Evolutionary conservation across 2,113 vertebrate species (phyloP).

Genomic region (Sapajus apella): DNA sequence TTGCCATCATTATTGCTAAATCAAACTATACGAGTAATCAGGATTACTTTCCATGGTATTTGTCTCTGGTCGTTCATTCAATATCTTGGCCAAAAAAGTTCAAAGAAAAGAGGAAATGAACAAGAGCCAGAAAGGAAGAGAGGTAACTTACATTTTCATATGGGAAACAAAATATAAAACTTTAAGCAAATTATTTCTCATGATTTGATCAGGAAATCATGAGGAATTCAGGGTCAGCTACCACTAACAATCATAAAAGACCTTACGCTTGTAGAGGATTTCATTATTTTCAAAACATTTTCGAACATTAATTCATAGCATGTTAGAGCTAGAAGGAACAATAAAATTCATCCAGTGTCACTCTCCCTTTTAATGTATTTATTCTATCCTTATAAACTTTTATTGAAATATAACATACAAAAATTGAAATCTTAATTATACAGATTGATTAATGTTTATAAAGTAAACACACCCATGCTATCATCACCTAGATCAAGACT

Average conservation of each 20-base stretch:
- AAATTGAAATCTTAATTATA: background rate
- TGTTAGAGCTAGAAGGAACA: background rate
- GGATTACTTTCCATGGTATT: background rate
- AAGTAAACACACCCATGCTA: background rate
- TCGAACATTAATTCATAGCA: background rate
- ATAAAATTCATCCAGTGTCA: background rate
- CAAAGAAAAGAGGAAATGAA: conserved; percentile 24
- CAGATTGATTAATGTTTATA: background rate
- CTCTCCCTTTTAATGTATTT: background rate
- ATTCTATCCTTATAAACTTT: background rate
- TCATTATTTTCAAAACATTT: conserved; percentile 40
- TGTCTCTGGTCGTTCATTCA: background rate
- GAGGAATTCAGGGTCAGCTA: conserved; percentile 8
- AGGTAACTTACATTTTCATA: conserved; percentile 12
- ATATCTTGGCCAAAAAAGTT: background rate
- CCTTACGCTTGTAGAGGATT: background rate
- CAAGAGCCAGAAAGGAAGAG: background rate
- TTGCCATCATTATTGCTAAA: background rate
- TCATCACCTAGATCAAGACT: background rate
- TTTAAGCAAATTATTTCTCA: background rate
- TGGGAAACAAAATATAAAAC: conserved; percentile 33
- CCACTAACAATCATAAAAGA: background rate
- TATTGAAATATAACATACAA: conserved; percentile 8
- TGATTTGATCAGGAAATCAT: conserved; percentile 20
- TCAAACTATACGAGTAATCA: background rate